A percentile compares a stretch with the other conserved stretches of the same genome.
phyloP scores from a whole-genome alignment of 2,797 vertebrate species.

The Hyperoplus immaculatus region DNA sequence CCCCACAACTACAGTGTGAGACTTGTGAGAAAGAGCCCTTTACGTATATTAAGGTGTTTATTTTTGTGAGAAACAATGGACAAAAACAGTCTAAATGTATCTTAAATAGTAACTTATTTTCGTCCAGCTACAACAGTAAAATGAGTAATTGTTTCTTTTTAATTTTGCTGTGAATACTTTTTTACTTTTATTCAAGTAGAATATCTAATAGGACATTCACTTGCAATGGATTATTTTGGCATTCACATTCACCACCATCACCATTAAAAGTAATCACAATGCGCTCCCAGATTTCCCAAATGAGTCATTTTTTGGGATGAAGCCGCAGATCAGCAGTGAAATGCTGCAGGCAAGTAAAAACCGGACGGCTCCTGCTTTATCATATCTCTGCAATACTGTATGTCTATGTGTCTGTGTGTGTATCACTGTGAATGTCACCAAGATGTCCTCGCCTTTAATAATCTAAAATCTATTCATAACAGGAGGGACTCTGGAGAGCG shows the following conservation, averaged over 20 bases:
- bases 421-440: slow-evolving; percentile 4
- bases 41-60: too few species aligned
- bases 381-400: background rate
- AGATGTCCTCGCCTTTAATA: slow-evolving; percentile 6
- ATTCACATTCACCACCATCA: slow-evolving; percentile 10
- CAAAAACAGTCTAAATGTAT: background rate
- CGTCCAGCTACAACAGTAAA: background rate
- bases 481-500: slow-evolving; percentile 21
- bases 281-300: slow-evolving; percentile 32
- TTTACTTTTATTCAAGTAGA: background rate
- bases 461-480: slow-evolving; percentile 5
- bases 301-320: slow-evolving; percentile 32
- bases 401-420: background rate
- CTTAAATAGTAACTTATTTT: background rate
- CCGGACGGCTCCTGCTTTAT: background rate
- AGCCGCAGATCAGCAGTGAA: slow-evolving; percentile 34
- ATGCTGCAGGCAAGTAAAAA: slow-evolving; percentile 6
- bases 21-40: too few species aligned
- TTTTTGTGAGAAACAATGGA: background rate
- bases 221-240: background rate
- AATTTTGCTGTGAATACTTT: background rate
- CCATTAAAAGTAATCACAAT: slow-evolving; percentile 12
- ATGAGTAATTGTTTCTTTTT: too few species aligned
- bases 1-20: background rate
- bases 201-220: background rate